These are phyloP conservation scores for Aphaenogaster ashmeadi DNA, from an alignment of 1,140 invertebrate genomes.

Conservation along the genomic window DNA sequence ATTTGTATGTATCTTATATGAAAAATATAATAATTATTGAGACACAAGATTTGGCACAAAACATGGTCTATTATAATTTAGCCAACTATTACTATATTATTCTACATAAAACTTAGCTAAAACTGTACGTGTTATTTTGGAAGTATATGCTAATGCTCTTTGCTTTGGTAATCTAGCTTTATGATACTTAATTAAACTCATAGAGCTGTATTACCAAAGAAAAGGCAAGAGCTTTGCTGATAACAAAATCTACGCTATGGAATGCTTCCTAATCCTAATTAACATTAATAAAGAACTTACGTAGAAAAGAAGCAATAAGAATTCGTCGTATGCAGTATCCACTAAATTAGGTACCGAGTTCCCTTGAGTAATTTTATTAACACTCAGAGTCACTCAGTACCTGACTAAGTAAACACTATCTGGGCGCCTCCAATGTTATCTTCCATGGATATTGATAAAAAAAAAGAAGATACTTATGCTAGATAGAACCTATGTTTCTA, in stretches of 20 bases:
- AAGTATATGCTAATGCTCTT: constrained; percentile 77
- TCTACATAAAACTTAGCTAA: constrained; percentile 20
- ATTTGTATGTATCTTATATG: not conserved
- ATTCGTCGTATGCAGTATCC: constrained; percentile 67
- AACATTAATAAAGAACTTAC: constrained; percentile 9
- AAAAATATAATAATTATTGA: not conserved
- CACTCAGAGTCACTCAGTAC: constrained; percentile 95
- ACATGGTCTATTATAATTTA: not conserved
- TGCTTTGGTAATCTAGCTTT: constrained; percentile 90
- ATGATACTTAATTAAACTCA: constrained; percentile 85
- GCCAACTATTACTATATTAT: not conserved
- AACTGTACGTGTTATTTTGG: constrained; percentile 13
- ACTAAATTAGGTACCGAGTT: constrained; percentile 87
- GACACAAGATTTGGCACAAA: not conserved
- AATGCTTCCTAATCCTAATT: not conserved
- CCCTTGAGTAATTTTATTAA: constrained; percentile 86
- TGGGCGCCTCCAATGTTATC: not conserved
- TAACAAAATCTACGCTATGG: not conserved
- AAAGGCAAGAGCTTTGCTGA: constrained; percentile 80
- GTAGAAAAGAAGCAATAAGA: constrained; percentile 7
- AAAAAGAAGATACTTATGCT: not conserved
- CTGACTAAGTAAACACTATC: constrained; percentile 88
- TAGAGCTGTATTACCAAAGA: constrained; percentile 88
- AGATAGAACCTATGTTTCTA: not conserved
- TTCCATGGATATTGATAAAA: not conserved